Evolutionary conservation across 2,888 invertebrate genomes (phyloP).

Genomic region (Heteropelma amictum): DNA sequence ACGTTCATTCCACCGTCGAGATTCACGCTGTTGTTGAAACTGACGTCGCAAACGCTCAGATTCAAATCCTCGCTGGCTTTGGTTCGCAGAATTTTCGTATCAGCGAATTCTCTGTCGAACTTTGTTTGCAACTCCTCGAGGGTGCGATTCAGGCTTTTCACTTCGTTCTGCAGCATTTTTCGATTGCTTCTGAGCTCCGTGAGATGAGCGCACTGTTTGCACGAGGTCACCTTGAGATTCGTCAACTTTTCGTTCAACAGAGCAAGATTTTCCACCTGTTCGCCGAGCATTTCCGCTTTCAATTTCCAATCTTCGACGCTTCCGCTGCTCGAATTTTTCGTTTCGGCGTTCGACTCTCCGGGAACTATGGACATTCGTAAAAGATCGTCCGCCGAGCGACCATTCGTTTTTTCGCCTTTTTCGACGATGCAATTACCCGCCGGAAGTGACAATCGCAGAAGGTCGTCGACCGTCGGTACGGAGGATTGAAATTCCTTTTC

Average conservation of each 20-base stretch:
- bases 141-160: constrained; percentile 63
- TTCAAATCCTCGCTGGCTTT: constrained; percentile 67
- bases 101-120: constrained; percentile 66
- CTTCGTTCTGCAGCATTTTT: constrained; percentile 64
- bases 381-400: constrained; percentile 19
- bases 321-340: constrained; percentile 23
- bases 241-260: constrained; percentile 66
- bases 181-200: constrained; percentile 65
- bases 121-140: constrained; percentile 65
- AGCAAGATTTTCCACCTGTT: constrained; percentile 60
- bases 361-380: neutral
- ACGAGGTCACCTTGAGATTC: constrained; percentile 65
- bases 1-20: constrained; percentile 61
- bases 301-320: constrained; percentile 38
- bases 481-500: neutral
- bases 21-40: constrained; percentile 61
- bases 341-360: neutral
- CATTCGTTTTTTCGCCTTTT: neutral
- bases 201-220: constrained; percentile 66
- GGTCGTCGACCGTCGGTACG: constrained; percentile 21
- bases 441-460: constrained; percentile 9
- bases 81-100: constrained; percentile 63
- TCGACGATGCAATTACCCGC: neutral
- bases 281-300: constrained; percentile 58
- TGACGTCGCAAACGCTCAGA: constrained; percentile 57